Evolutionary conservation across 2,113 vertebrate species (phyloP).

Genomic region (Poecilia latipinna): DNA sequence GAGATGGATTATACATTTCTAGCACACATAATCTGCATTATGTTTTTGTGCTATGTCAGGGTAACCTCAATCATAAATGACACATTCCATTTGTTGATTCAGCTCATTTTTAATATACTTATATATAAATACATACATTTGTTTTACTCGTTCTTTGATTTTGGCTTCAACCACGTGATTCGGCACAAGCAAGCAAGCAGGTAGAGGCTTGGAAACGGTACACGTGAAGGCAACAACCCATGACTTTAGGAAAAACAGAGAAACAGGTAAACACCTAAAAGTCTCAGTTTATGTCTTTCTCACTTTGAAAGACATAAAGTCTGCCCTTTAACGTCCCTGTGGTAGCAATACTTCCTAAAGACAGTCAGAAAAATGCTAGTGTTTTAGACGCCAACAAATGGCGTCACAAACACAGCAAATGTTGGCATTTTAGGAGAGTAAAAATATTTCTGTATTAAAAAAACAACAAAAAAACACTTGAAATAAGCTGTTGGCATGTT

Average conservation of each 20-base stretch:
- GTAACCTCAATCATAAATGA: too few relatives aligned
- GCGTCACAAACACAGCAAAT: too few relatives aligned
- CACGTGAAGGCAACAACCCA: conserved; percentile 31
- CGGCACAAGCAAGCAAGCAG: conserved; percentile 72
- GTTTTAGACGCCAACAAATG: neutral
- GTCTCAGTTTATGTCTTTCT: neutral
- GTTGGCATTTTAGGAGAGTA: neutral
- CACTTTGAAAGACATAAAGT: conserved; percentile 14
- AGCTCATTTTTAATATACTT: conserved; percentile 77
- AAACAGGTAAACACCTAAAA: conserved; percentile 3
- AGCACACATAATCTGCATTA: too few relatives aligned
- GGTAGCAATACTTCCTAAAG: conserved; percentile 19
- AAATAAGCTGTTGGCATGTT: conserved; percentile 10
- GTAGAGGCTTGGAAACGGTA: conserved; percentile 54
- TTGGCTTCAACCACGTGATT: conserved; percentile 73
- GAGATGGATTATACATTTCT: too few relatives aligned
- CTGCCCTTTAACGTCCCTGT: conserved; percentile 15
- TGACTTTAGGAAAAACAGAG: conserved; percentile 20
- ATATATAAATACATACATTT: conserved; percentile 82
- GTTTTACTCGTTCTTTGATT: conserved; percentile 77
- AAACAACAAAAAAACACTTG: conserved; percentile 1
- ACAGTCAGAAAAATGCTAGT: neutral
- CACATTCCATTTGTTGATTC: conserved; percentile 28
- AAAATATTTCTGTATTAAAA: conserved; percentile 11
- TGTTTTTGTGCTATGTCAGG: neutral